Base-by-base conservation (phyloP, 2,113 vertebrate species). In the Glaucomys volans region DNA sequence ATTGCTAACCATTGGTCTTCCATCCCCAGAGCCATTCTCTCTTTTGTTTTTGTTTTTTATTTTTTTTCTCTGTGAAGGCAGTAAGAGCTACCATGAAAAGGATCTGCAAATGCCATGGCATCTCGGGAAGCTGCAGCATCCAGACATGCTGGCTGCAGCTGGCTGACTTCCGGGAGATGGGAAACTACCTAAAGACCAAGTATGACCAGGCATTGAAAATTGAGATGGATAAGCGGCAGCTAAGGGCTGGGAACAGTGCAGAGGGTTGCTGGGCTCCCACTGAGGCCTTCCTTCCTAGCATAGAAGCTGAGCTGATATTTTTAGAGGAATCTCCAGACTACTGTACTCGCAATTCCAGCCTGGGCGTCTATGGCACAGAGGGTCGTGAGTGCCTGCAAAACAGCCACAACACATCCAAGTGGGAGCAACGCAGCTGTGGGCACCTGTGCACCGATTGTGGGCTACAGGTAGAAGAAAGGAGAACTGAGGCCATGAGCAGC, bases 61-160 rank as follows among this genome's bases (percentile, higher is more conserved):
- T 47, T 47, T 47, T 47, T 59, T n/a, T 96, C 85, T 96, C 59
- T 37, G 28, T 94, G 54, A 93, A 98, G 99, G 99, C 99, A 0
- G 99, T 99, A 66, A 99, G 98, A 97, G 97, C 98, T 47, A 99
- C 99, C 0, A 99, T 99, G 99, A 99, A 98, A 97, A 99, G 98
- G 97, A 98, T 99, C 32, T 99, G 99, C 93, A 99, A 99, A 96
- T 99, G 99, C 72, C 99, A 99, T 0, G 99, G 99, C 3, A 99
- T 99, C 91, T 99, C 99, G 0, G 99, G 99, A 87, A 99, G 99
- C 98, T 99, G 99, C 98, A 99, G 99, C 97, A 98, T 99, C 95
- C 99, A 99, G 97, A 99, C 99, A 0, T 99, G 99, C 95, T 99
- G 99, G 99, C 99, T 99, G 97, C 99, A 99, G 97, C 99, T 99